Conservation (phyloP, 2,797 vertebrate genomes). For the Thunnus albacares region DNA sequence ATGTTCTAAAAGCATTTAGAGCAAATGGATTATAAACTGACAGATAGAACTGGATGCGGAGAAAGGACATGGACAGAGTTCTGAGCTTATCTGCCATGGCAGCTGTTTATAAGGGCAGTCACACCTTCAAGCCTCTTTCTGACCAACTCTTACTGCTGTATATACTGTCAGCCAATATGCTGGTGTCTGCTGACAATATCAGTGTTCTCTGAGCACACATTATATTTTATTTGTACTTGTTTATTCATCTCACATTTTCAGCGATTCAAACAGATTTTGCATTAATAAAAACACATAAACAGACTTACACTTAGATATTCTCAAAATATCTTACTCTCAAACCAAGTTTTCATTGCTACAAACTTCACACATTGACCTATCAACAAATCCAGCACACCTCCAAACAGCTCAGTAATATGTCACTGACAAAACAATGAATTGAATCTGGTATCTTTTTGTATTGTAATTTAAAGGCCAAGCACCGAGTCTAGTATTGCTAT, state of each 20-base stretch:
- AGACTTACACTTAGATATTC: constrained; percentile 8
- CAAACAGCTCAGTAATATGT: constrained; percentile 34
- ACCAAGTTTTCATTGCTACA: constrained; percentile 23
- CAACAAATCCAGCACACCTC: constrained; percentile 1
- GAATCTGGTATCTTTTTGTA: constrained; percentile 12
- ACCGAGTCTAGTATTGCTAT: constrained; percentile 1
- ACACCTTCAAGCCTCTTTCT: constrained; percentile 45
- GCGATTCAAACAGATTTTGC: constrained; percentile 35
- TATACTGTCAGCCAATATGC: constrained; percentile 54
- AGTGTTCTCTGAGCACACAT: constrained; percentile 11
- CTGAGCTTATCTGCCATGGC: constrained; percentile 49
- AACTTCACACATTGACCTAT: constrained; percentile 36
- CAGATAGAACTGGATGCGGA: neutral
- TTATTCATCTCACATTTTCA: constrained; percentile 21
- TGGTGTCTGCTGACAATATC: constrained; percentile 43
- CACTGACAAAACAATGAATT: constrained; percentile 19
- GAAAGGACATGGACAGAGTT: constrained; percentile 20
- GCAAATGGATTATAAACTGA: constrained; percentile 1
- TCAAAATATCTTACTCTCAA: constrained; percentile 14
- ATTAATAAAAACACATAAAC: constrained; percentile 17
- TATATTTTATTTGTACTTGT: constrained; percentile 32
- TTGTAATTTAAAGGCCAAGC: constrained; percentile 25
- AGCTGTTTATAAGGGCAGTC: constrained; percentile 54
- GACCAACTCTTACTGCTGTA: constrained; percentile 19
- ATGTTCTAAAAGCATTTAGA: neutral